phyloP scores from a whole-genome alignment of 2,113 vertebrate species.

The Sapayoa aenigma region DNA sequence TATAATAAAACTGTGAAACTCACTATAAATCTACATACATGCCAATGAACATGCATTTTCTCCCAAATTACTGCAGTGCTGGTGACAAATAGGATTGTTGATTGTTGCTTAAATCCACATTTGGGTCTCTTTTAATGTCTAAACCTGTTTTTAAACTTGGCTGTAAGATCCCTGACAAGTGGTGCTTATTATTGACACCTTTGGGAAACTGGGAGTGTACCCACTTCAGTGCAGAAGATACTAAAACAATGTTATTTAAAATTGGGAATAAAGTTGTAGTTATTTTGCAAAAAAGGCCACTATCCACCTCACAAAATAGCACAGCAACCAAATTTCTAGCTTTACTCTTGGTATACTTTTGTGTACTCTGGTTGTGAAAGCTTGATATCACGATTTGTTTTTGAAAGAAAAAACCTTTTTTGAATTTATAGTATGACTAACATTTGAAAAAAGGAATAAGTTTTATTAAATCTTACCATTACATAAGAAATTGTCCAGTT shows the following conservation, averaged over 20 bases:
- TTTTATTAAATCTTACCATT: neutral
- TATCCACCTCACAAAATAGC: neutral
- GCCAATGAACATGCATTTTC: neutral
- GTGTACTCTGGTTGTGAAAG: neutral
- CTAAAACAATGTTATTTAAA: neutral
- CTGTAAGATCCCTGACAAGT: neutral
- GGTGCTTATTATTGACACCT: neutral
- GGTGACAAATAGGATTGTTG: neutral
- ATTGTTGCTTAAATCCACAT: neutral
- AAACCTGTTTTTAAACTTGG: neutral
- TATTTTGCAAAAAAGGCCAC: neutral
- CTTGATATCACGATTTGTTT: neutral
- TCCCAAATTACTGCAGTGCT: neutral
- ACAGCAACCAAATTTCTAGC: neutral
- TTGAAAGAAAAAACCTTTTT: neutral
- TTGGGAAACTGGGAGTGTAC: neutral
- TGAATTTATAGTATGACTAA: neutral
- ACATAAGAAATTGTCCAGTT: neutral
- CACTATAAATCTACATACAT: neutral
- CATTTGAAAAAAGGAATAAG: neutral
- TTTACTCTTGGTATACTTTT: neutral
- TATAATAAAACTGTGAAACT: neutral
- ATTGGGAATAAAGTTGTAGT: neutral
- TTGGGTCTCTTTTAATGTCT: neutral
- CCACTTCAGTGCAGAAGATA: neutral